These are phyloP conservation scores for Ophthalmolycus amberensis DNA, from an alignment of 2,113 vertebrate species.

Conservation along the genomic window DNA sequence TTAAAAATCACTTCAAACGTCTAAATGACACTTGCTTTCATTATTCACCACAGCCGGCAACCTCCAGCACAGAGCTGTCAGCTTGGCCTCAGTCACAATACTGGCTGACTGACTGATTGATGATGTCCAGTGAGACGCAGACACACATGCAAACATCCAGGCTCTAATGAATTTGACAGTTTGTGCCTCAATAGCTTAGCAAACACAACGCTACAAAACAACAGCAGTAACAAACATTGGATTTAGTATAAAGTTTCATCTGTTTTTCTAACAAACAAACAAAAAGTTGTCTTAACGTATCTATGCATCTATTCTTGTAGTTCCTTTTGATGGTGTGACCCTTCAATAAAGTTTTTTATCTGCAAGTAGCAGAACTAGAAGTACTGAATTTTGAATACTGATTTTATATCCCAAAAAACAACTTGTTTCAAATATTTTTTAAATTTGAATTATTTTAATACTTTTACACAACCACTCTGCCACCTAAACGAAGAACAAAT, in stretches of 20 bases:
- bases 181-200: background rate
- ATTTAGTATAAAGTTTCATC: background rate
- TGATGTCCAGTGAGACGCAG: slow-evolving; percentile 43
- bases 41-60: slow-evolving; percentile 57
- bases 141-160: slow-evolving; percentile 3
- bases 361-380: no score
- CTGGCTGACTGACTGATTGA: slow-evolving; percentile 55
- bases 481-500: background rate
- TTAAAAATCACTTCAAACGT: slow-evolving; percentile 65
- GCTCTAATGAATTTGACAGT: background rate
- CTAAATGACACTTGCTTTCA: slow-evolving; percentile 61
- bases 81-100: slow-evolving; percentile 45
- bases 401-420: background rate
- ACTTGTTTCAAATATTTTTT: background rate
- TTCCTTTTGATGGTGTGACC: no score
- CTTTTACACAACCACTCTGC: background rate
- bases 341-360: background rate
- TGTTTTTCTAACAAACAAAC: background rate
- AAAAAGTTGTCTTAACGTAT: background rate
- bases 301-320: background rate
- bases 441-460: no score
- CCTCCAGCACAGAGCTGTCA: slow-evolving; percentile 66
- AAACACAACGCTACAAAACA: background rate
- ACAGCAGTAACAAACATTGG: background rate
- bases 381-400: no score